Conservation (phyloP, 2,797 vertebrate genomes). For the Aphelocoma californica region DNA sequence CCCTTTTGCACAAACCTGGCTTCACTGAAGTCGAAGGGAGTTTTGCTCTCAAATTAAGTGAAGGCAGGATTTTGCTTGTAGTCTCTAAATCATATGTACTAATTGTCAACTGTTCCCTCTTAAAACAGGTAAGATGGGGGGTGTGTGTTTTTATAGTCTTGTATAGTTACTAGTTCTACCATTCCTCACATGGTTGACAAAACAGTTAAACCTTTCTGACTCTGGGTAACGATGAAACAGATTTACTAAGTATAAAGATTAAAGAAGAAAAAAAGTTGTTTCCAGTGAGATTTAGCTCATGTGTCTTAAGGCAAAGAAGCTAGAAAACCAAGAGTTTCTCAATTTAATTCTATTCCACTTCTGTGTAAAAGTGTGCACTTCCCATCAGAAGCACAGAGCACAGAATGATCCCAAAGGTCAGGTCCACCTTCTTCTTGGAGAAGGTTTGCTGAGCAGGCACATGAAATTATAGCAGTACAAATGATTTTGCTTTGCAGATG, state of each 20-base stretch:
- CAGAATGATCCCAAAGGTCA: background rate
- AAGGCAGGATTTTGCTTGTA: background rate
- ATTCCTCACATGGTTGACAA: background rate
- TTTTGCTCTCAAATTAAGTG: background rate
- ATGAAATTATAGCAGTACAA: background rate
- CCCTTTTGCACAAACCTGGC: background rate
- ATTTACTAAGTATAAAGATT: background rate
- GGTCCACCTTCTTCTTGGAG: background rate
- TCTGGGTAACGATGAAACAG: background rate
- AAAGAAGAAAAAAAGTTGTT: background rate
- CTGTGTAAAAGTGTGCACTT: background rate
- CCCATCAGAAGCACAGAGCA: background rate
- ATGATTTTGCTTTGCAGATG: background rate
- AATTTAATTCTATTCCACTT: background rate
- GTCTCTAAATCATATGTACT: background rate
- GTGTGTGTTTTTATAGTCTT: background rate
- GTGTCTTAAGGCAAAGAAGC: constrained; percentile 2
- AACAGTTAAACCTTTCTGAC: background rate
- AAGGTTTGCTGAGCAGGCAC: background rate
- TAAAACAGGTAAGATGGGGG: background rate
- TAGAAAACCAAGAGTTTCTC: background rate
- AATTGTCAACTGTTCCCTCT: background rate
- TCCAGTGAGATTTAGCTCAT: background rate
- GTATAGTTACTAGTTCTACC: background rate
- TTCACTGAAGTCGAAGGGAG: background rate